A percentile compares a stretch with the other conserved stretches of the same genome.
These are phyloP conservation scores for Nothocercus julius DNA, from an alignment of 2,113 vertebrate species.

Conservation along the genomic window DNA sequence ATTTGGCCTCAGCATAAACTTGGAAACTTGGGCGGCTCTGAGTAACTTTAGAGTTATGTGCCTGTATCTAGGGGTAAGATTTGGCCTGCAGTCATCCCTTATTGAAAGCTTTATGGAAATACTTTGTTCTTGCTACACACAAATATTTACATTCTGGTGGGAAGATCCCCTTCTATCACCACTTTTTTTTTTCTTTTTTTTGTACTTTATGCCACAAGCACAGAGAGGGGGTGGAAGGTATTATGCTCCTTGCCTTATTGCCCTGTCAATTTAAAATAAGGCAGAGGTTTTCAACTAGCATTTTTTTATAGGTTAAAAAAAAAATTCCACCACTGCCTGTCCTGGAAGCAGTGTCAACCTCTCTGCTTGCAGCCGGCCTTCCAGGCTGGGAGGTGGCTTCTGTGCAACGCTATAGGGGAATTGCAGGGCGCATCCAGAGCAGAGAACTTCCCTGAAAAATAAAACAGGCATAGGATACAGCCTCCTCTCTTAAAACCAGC, in stretches of 20 bases:
- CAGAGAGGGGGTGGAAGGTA: background rate
- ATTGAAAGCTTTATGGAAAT: conserved; percentile 41
- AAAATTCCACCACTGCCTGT: background rate
- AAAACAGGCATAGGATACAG: background rate
- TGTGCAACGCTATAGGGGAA: accelerated
- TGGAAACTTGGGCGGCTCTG: background rate
- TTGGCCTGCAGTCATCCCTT: conserved; percentile 17
- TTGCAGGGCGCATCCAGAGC: background rate
- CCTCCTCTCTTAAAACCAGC: background rate
- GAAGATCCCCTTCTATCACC: background rate
- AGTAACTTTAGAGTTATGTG: background rate
- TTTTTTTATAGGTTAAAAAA: background rate
- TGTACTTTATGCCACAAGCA: background rate
- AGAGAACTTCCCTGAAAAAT: conserved; percentile 3
- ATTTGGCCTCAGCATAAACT: background rate
- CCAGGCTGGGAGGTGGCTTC: background rate
- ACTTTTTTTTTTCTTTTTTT: background rate
- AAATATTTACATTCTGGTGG: conserved; percentile 44
- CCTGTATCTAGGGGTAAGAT: background rate
- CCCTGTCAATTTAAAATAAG: background rate
- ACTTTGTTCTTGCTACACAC: background rate
- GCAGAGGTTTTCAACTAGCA: background rate
- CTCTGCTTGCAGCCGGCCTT: background rate
- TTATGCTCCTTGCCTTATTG: background rate
- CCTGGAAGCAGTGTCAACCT: background rate